These are phyloP conservation scores for Heliocidaris erythrogramma DNA, from an alignment of 35 echinoderm and acorn worm genomes.

Conservation along the genomic window DNA sequence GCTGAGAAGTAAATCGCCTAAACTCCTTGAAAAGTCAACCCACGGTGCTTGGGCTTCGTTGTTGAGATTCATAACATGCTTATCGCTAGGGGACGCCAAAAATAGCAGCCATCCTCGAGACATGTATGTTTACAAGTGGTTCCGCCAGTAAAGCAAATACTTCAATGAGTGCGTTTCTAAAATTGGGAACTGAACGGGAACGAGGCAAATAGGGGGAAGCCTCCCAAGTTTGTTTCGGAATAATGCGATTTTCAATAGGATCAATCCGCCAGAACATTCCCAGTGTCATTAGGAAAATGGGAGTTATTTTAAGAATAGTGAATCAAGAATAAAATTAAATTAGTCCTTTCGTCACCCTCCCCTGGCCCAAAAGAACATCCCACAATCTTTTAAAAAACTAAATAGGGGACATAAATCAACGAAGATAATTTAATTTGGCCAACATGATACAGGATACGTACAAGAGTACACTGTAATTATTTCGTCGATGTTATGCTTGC, in stretches of 20 bases:
- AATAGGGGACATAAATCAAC: too few species aligned
- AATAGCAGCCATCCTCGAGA: background rate
- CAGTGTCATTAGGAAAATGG: background rate
- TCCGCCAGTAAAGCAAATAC: background rate
- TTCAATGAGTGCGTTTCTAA: background rate
- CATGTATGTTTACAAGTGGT: background rate
- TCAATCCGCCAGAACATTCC: background rate
- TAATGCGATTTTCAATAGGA: background rate
- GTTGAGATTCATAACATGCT: background rate
- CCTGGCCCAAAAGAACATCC: too few species aligned
- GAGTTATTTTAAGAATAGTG: background rate
- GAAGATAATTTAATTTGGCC: too few species aligned
- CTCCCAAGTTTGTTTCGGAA: background rate
- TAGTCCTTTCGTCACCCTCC: too few species aligned
- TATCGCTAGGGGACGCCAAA: background rate
- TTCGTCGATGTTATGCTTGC: too few species aligned
- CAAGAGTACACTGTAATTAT: too few species aligned
- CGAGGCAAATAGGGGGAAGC: background rate
- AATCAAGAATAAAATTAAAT: too few species aligned
- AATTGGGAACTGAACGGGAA: background rate
- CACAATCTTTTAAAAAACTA: too few species aligned
- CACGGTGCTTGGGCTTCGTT: background rate
- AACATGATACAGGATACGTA: too few species aligned
- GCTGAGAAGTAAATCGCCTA: background rate
- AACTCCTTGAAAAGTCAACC: background rate